These are phyloP conservation scores for Nezara viridula DNA, from an alignment of 2,888 invertebrate species.

Conservation along the genomic window DNA sequence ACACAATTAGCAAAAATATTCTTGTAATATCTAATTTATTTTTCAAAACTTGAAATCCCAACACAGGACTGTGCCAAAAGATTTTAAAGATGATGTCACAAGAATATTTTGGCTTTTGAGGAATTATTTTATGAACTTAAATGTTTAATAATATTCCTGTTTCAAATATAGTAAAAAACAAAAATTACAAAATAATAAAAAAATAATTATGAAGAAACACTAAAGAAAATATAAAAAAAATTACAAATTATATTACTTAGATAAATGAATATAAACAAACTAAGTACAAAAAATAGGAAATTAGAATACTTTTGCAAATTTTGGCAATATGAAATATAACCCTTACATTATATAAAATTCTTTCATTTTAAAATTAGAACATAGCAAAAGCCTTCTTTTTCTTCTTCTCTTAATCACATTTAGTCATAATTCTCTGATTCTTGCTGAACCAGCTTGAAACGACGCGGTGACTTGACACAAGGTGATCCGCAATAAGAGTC, in stretches of 20 bases:
- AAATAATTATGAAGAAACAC: background rate
- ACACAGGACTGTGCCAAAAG: background rate
- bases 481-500: slow-evolving; percentile 74
- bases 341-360: background rate
- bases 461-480: slow-evolving; percentile 85
- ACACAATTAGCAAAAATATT: background rate
- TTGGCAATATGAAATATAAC: background rate
- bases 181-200: background rate
- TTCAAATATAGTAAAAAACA: background rate
- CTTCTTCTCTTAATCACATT: slow-evolving; percentile 66
- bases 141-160: too few relatives aligned
- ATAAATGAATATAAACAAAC: background rate
- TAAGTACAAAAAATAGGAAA: background rate
- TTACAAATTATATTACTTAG: background rate
- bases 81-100: background rate
- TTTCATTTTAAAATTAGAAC: slow-evolving; percentile 7
- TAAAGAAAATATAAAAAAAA: background rate
- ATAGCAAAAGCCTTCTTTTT: background rate
- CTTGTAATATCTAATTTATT: background rate
- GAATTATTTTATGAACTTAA: background rate
- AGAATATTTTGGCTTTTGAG: background rate
- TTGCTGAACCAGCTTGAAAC: slow-evolving; percentile 90
- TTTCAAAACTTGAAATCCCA: background rate
- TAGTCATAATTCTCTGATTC: slow-evolving; percentile 93
- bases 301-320: background rate